Conservation (phyloP, 2,888 invertebrate genomes). For the Drosophila pseudotalamancana region DNA sequence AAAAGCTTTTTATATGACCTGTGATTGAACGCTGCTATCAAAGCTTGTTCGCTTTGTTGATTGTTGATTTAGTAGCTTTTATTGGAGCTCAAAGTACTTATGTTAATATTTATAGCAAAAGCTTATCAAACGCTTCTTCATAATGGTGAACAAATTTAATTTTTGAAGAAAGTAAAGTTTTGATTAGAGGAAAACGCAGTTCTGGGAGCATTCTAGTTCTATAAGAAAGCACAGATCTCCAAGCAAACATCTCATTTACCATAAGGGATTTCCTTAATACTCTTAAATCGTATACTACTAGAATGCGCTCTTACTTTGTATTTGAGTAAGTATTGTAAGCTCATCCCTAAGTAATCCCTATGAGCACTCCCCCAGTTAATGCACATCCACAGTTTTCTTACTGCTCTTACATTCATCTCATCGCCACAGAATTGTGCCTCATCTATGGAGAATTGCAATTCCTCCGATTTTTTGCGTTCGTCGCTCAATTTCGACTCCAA, state of each 20-base stretch:
- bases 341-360: neutral
- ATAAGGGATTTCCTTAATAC: too few species aligned
- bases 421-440: conserved; percentile 95
- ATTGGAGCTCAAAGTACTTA: neutral
- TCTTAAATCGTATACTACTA: too few species aligned
- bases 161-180: too few species aligned
- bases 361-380: conserved; percentile 21
- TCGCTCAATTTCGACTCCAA: conserved; percentile 89
- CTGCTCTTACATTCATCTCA: conserved; percentile 91
- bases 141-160: too few species aligned
- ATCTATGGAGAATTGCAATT: conserved; percentile 95
- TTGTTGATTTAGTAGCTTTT: neutral
- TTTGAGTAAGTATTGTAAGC: neutral
- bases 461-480: conserved; percentile 92
- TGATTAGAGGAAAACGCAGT: too few species aligned
- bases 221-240: too few species aligned
- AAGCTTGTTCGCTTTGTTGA: neutral
- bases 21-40: conserved; percentile 3
- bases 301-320: too few species aligned
- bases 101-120: neutral
- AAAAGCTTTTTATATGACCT: neutral
- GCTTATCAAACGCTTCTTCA: neutral
- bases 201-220: too few species aligned
- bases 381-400: conserved; percentile 6
- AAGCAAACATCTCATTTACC: too few species aligned